Evolutionary conservation across 2,888 invertebrate species (phyloP).

Genomic region (Periphyllus acericola): DNA sequence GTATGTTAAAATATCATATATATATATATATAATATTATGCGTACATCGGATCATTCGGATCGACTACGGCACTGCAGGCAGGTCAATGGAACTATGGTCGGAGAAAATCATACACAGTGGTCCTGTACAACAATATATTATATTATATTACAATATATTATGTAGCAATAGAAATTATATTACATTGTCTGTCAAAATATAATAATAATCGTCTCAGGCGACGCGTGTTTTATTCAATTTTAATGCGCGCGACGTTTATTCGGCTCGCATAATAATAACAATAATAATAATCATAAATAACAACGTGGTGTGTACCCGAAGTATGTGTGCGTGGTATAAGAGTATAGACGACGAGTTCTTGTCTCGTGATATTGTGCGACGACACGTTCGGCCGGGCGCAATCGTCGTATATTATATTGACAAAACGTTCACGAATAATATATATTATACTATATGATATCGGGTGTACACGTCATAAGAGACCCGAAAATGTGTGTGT

Average conservation of each 20-base stretch:
- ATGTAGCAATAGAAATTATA: background rate
- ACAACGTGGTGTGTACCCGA: background rate
- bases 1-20: background rate
- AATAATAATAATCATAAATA: background rate
- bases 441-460: background rate
- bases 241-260: background rate
- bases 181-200: slow-evolving; percentile 7
- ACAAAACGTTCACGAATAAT: background rate
- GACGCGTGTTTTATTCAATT: background rate
- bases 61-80: background rate
- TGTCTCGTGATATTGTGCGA: slow-evolving; percentile 42
- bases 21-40: too few species aligned
- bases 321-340: too few species aligned
- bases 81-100: background rate
- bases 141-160: too few species aligned
- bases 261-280: background rate
- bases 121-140: background rate
- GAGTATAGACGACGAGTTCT: background rate
- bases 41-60: background rate
- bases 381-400: slow-evolving; percentile 28
- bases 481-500: background rate
- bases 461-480: background rate
- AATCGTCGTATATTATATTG: too few species aligned
- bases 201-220: background rate
- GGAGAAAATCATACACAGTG: background rate